These are phyloP conservation scores for Micromussa lordhowensis DNA, from an alignment of 92 coral and sea anemone genomes.

Conservation along the genomic window DNA sequence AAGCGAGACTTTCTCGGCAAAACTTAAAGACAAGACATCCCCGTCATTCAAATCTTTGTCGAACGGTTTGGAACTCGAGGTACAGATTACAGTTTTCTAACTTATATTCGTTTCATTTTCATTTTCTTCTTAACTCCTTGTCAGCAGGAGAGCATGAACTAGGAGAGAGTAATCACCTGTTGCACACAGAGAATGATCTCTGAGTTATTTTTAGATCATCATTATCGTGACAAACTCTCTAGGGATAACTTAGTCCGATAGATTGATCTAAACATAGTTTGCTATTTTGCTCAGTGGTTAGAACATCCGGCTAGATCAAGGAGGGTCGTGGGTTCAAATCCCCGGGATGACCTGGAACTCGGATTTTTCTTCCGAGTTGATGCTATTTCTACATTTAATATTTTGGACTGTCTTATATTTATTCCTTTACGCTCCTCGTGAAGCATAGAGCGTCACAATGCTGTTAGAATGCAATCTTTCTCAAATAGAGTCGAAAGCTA, in stretches of 20 bases:
- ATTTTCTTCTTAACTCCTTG: background rate
- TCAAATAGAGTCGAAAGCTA: background rate
- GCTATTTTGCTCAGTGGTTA: too few species aligned
- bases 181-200: background rate
- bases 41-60: background rate
- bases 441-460: too few species aligned
- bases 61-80: constrained; percentile 13
- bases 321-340: too few species aligned
- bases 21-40: constrained; percentile 24
- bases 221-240: background rate
- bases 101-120: background rate
- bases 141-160: background rate
- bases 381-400: too few species aligned
- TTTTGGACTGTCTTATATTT: too few species aligned
- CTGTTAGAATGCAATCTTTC: too few species aligned
- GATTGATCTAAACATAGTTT: background rate
- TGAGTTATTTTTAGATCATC: background rate
- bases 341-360: too few species aligned
- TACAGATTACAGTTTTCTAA: background rate
- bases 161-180: background rate
- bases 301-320: too few species aligned
- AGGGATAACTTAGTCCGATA: background rate
- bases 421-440: too few species aligned
- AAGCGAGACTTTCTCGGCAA: background rate
- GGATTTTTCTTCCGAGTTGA: too few species aligned